Evolutionary conservation across 2,888 invertebrate species (phyloP), one percentile per base, ranked within the genome.

Genomic region (Leucoma salicis): DNA sequence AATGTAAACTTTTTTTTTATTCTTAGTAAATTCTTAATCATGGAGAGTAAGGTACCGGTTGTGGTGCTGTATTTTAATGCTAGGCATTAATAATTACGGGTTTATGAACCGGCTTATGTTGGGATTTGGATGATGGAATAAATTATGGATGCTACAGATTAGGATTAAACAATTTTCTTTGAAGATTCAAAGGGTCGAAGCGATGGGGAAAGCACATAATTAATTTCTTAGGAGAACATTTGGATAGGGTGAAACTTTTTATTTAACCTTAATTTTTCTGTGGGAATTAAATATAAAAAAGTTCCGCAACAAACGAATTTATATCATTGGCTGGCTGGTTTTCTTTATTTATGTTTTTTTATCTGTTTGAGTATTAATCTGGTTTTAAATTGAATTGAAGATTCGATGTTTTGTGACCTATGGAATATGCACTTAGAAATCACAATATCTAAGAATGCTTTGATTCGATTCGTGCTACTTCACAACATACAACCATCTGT

Each of bases 21-120:
- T 41, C 59, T 13, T 49, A 39, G 48, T 62, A 35, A 43, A 58
- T 62, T 62, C 58, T 58, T 59, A 62, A 62, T 59, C 48, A 62
- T 54, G 40, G 21, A 28, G 11, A 11, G 15, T 24, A 14, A 10
- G 15, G 36, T 25, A 33, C 36, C 32, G 40, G 32, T n/a, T n/a
- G n/a, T 18, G 31, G 25, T 39, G 16, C 35, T 14, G 40, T 33
- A 43, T 57, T 57, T 53, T 50, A 58, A 51, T 46, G 33, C 38
- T 18, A 11, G 12, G 43, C 18, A 58, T 58, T 58, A 58, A 58
- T 62, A 58, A 58, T 58, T 48, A 44, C 35, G 27, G 35, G 39
- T 42, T 58, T 48, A 35, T 25, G 25, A 15, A 40, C 12, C 24
- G 29, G 54, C 44, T 61, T 42, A 28, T 35, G 42, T 31, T 13